Base-by-base conservation (phyloP, 2,888 invertebrate genomes). In the Epiblema foenella region DNA sequence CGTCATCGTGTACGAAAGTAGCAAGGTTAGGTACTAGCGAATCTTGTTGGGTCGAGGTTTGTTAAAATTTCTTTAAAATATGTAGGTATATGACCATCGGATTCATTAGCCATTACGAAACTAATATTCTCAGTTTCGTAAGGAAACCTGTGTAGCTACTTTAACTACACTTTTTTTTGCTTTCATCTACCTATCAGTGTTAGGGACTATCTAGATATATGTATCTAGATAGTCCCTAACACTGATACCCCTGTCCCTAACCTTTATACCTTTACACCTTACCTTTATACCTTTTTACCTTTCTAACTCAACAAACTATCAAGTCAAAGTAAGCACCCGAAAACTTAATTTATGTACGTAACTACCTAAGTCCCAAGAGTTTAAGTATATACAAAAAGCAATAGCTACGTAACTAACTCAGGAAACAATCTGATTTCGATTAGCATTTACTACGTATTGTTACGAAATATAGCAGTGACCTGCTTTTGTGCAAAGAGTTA, bases 401-500 rank as follows among this genome's bases (percentile, higher is more conserved):
- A 57, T 4, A 24, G 4, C 24, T 57, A 42, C 39, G 15, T 64
- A 37, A 20, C 42, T 68, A 46, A 42, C 39, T 37, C 29, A 39
- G 52, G 42, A 49, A 58, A 29, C 51, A 67, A 62, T 66, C 33
- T 29, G 18, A 56, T 71, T 67, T 62, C 67, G 54, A 67, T 67
- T 67, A 68, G 39, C 63, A 57, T 75, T 65, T 72, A 74, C 76
- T 73, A 75, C 75, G 75, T 72, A 69, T 66, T 73, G 67, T 77
- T 70, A 77, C 69, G 68, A 75, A 76, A 75, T 68, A 77, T 80
- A 85, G 85, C 79, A 86, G 86, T 90, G 92, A 91, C 92, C 91
- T 85, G 89, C 82, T 89, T 86, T 89, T 83, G 79, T 83, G 84
- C 82, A 81, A 78, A 80, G 78, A 80, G 84, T 85, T 85, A 86